These are phyloP conservation scores for Globodera rostochiensis DNA, from an alignment of 1,140 invertebrate genomes.

Conservation along the genomic window DNA sequence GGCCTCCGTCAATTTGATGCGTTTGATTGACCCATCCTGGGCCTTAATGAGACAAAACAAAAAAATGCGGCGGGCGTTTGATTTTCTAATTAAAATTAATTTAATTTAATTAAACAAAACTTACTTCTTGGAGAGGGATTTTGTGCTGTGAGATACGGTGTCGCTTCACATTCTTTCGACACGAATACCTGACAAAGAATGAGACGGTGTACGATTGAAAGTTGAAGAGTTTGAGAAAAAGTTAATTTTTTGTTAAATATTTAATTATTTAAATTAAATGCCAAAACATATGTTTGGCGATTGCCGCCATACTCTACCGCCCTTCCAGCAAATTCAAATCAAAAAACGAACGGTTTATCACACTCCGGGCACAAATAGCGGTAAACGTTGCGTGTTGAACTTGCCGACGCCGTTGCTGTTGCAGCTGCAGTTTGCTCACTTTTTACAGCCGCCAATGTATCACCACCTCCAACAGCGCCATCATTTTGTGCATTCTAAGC, in stretches of 20 bases:
- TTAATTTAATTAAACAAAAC: too few relatives aligned
- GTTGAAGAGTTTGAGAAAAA: too few relatives aligned
- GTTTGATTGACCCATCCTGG: slow-evolving; percentile 18
- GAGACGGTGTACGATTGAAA: neutral
- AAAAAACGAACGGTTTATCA: slow-evolving; percentile 40
- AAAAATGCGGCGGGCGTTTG: too few relatives aligned
- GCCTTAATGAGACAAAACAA: neutral
- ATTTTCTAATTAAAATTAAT: too few relatives aligned
- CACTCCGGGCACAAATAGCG: slow-evolving; percentile 48
- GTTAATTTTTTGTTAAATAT: neutral
- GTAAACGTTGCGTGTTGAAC: slow-evolving; percentile 23
- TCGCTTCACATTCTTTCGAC: slow-evolving; percentile 57
- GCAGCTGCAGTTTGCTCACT: neutral
- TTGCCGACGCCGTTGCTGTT: neutral
- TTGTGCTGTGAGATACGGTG: slow-evolving; percentile 56
- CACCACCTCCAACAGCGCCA: neutral
- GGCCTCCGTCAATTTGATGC: slow-evolving; percentile 19
- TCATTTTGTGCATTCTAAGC: neutral
- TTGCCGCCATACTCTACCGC: too few relatives aligned
- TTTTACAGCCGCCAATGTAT: neutral
- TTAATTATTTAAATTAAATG: neutral
- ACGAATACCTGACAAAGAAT: slow-evolving; percentile 49
- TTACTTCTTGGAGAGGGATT: slow-evolving; percentile 39
- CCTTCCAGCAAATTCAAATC: neutral
- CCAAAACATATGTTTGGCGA: neutral